These are phyloP conservation scores for Leucozona laternaria DNA, from an alignment of 2,888 invertebrate species.

Conservation along the genomic window DNA sequence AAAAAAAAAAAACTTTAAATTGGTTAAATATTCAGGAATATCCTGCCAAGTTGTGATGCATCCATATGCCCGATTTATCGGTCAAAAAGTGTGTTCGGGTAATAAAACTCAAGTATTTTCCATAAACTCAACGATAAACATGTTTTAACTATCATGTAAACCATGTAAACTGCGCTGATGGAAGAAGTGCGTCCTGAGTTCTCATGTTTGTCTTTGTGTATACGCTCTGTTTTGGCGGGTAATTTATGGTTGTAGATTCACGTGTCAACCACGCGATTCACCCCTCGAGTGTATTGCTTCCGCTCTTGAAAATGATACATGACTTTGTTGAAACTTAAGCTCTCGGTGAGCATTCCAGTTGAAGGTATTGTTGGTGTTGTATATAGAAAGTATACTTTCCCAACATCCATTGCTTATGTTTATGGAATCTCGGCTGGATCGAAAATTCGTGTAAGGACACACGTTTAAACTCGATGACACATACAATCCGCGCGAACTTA, in stretches of 20 bases:
- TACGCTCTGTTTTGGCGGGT: constrained; percentile 67
- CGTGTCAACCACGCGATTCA: constrained; percentile 84
- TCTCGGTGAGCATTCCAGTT: constrained; percentile 35
- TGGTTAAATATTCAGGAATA: background rate
- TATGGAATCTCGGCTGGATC: constrained; percentile 40
- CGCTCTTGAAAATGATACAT: constrained; percentile 77
- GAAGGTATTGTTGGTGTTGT: background rate
- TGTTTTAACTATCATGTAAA: constrained; percentile 69
- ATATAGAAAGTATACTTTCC: background rate
- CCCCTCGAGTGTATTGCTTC: constrained; percentile 79
- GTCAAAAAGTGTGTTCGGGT: constrained; percentile 60
- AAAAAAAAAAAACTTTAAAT: background rate
- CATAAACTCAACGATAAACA: constrained; percentile 62
- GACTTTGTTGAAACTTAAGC: constrained; percentile 71
- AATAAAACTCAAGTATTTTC: constrained; percentile 70
- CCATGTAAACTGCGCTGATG: constrained; percentile 23
- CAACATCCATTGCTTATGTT: constrained; percentile 41
- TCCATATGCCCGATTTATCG: constrained; percentile 38
- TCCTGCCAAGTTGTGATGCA: background rate
- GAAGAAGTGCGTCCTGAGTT: constrained; percentile 38
- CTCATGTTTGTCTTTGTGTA: constrained; percentile 35
- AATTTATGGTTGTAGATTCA: constrained; percentile 83
- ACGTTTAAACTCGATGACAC: constrained; percentile 61
- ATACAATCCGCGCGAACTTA: constrained; percentile 60
- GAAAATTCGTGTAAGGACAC: constrained; percentile 34